Evolutionary conservation across 1,140 invertebrate species (phyloP), one percentile per base, ranked within the genome.

Genomic region (Drosophila sp.): DNA sequence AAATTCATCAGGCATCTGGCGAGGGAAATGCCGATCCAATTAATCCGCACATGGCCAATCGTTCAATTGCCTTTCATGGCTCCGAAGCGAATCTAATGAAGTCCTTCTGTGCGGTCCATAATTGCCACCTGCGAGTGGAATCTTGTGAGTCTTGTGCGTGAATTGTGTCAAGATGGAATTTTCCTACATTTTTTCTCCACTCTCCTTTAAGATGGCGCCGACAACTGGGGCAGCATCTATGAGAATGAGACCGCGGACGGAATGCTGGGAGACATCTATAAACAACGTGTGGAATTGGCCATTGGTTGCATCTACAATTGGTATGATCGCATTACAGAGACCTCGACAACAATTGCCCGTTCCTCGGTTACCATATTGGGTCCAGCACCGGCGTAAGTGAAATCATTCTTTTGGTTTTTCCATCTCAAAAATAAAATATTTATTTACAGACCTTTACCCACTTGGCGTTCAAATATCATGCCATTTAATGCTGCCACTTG

Each of bases 281-380:
- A 68, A n/a, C 90, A 91, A 55, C 78, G 79, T 1, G 77, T 90
- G 6, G 91, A 92, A 44, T n/a, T 92, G 60, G 86, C 90, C 57
- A 89, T 92, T 58, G 91, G 91, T 1, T 92, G 91, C 62, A 80
- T 91, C 10, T 92, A 92, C 75, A 92, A 92, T 66, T 92, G 91
- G 91, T 92, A 92, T 11, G 60, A 90, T 66, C 72, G 72, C 40
- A 84, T 92, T 1, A 89, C 83, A 4, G 91, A 92, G 67, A 89
- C 79, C 7, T 91, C 91, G 7, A 58, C 72, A 11, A 62, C 74
- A 29, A 91, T 92, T 40, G 82, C 90, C 1, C 78, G 87, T n/a
- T 92, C 91, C 0, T 81, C 91, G 3, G 89, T 91, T 0, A 90
- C 91, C 1, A 66, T 91, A 3, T 41, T 91, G 5, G 90, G 87